A percentile compares a stretch with the other conserved stretches of the same genome.
Evolutionary conservation across 1,140 invertebrate genomes (phyloP).

Genomic region (Brachionus calyciflorus): DNA sequence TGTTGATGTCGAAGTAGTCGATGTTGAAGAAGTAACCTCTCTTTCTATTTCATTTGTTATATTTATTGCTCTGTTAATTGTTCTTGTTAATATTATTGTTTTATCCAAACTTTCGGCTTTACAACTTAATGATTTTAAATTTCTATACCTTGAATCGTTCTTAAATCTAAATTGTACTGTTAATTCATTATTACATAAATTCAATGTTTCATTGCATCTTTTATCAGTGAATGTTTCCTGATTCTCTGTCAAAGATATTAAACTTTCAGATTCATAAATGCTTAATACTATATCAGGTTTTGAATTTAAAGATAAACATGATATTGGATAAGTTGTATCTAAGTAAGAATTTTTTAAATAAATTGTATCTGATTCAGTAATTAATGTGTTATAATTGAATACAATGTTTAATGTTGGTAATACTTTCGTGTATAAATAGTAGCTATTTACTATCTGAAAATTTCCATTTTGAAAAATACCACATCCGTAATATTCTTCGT

Average conservation of each 20-base stretch:
- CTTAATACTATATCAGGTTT: background rate
- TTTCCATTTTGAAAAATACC: background rate
- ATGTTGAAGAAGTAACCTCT: background rate
- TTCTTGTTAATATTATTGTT: no score
- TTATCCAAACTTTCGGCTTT: conserved; percentile 5
- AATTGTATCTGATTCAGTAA: background rate
- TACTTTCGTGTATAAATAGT: background rate
- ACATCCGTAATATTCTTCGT: conserved; percentile 33
- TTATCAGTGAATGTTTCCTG: background rate
- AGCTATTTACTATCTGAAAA: background rate
- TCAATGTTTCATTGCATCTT: background rate
- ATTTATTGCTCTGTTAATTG: background rate
- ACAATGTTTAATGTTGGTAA: background rate
- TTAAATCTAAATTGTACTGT: conserved; percentile 1
- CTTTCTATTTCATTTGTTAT: background rate
- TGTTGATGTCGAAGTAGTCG: background rate
- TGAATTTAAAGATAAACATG: background rate
- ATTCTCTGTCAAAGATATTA: background rate
- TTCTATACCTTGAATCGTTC: background rate
- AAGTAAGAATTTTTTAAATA: background rate
- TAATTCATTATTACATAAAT: background rate
- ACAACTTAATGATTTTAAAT: background rate
- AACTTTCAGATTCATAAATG: background rate
- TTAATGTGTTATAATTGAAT: background rate
- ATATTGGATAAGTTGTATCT: background rate